Percentiles rank a stretch among this genome's conserved stretches.
These are phyloP conservation scores for Dolichoris vasculosae DNA, from an alignment of 1,140 invertebrate species.

Conservation along the genomic window DNA sequence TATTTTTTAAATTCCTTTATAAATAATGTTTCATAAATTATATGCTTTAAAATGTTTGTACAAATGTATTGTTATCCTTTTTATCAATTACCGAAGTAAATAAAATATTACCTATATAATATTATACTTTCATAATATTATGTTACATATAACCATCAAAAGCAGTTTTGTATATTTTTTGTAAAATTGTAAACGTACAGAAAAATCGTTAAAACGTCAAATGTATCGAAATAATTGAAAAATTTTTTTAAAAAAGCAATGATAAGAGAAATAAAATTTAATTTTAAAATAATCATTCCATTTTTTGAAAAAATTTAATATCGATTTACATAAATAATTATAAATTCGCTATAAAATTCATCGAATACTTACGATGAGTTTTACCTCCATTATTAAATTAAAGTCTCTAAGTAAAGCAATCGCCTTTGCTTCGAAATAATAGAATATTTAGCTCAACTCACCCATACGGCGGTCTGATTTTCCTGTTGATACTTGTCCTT, in stretches of 20 bases:
- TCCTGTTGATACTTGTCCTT: slow-evolving; percentile 67
- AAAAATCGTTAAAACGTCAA: neutral
- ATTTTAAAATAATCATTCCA: too few relatives aligned
- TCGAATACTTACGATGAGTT: neutral
- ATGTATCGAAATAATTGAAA: too few relatives aligned
- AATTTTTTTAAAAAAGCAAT: too few relatives aligned
- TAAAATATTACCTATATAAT: too few relatives aligned
- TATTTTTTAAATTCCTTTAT: too few relatives aligned
- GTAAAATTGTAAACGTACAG: neutral
- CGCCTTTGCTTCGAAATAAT: neutral
- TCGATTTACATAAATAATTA: neutral
- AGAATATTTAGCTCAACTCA: slow-evolving; percentile 59
- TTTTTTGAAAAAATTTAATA: neutral
- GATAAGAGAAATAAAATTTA: too few relatives aligned
- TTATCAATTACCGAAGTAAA: too few relatives aligned
- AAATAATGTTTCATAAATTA: too few relatives aligned
- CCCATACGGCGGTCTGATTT: slow-evolving; percentile 74
- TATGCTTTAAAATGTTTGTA: too few relatives aligned
- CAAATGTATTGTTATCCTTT: too few relatives aligned
- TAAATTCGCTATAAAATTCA: neutral
- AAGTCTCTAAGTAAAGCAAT: neutral
- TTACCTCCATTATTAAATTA: neutral
- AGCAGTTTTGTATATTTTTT: too few relatives aligned
- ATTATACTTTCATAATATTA: too few relatives aligned
- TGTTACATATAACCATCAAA: neutral